Conservation (phyloP, 1,140 invertebrate genomes). For the Homalodisca vitripennis region DNA sequence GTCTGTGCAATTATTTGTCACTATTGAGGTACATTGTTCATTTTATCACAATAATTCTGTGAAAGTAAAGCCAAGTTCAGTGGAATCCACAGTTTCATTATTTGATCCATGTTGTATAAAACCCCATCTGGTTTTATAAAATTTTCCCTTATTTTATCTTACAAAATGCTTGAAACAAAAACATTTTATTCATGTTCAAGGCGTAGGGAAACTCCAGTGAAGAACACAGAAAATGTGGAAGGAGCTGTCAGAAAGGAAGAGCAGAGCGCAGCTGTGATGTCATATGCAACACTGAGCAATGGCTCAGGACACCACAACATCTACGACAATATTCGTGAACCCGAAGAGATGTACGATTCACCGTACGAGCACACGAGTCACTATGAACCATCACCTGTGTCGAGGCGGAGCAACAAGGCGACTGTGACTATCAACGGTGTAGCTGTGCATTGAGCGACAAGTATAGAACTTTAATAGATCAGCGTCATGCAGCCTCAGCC, state of each 20-base stretch:
- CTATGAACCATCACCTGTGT: conserved; percentile 66
- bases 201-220: conserved; percentile 78
- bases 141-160: background rate
- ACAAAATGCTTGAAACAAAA: background rate
- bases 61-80: too few relatives aligned
- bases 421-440: conserved; percentile 70
- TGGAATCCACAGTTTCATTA: too few relatives aligned
- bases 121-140: background rate
- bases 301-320: conserved; percentile 62
- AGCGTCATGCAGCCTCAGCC: too few relatives aligned
- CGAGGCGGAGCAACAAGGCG: conserved; percentile 52
- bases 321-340: conserved; percentile 69
- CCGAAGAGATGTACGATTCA: conserved; percentile 68
- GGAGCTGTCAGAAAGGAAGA: conserved; percentile 81
- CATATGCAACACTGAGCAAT: conserved; percentile 75
- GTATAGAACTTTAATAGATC: too few relatives aligned
- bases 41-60: too few relatives aligned
- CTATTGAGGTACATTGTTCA: too few relatives aligned
- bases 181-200: conserved; percentile 48
- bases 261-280: conserved; percentile 81
- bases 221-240: conserved; percentile 84
- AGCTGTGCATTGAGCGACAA: conserved; percentile 57
- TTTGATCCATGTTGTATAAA: background rate
- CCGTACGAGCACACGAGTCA: conserved; percentile 65
- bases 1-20: too few relatives aligned